Evolutionary conservation across 2,797 vertebrate genomes (phyloP).

Genomic region (Botia kubotai): DNA sequence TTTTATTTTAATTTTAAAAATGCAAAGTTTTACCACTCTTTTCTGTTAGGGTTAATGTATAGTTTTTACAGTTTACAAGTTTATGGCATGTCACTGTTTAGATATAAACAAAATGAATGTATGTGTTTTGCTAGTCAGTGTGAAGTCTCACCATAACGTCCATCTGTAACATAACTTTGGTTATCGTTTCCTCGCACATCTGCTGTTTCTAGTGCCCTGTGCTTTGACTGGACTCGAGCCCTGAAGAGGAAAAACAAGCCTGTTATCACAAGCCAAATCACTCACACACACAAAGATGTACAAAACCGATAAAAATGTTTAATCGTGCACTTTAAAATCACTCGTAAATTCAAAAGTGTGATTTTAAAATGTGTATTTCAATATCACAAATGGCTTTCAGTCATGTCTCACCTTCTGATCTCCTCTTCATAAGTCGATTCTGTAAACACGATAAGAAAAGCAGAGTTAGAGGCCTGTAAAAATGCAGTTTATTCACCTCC

Average conservation of each 20-base stretch:
- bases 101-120: no score
- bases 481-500: neutral
- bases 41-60: neutral
- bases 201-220: conserved; percentile 24
- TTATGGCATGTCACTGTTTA: no score
- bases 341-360: conserved; percentile 26
- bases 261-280: conserved; percentile 16
- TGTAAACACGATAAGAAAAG: conserved; percentile 50
- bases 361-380: no score
- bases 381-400: neutral
- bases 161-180: conserved; percentile 61
- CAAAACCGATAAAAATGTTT: neutral
- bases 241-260: conserved; percentile 56
- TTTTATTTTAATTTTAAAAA: no score
- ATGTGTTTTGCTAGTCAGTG: conserved; percentile 16
- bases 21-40: neutral
- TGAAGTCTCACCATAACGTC: conserved; percentile 13
- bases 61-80: neutral
- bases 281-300: neutral
- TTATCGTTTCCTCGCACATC: conserved; percentile 62
- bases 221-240: conserved; percentile 65
- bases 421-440: conserved; percentile 72
- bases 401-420: conserved; percentile 60
- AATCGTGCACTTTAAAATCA: neutral
- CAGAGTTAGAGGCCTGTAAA: neutral